Evolutionary conservation across 2,888 invertebrate genomes (phyloP), one percentile per base, ranked within the genome.

Genomic region (Drosophila prostipennis): DNA sequence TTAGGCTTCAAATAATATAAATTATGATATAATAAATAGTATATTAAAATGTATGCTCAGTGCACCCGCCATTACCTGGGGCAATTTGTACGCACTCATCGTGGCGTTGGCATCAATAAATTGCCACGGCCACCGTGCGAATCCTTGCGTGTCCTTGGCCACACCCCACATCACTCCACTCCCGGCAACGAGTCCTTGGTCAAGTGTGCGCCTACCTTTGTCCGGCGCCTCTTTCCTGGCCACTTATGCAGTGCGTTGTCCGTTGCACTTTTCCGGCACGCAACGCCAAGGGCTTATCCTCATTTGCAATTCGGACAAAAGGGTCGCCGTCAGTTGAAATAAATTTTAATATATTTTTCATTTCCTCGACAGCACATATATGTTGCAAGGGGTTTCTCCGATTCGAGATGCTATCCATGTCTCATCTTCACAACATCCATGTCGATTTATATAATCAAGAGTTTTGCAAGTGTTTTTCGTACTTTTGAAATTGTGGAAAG

Each of bases 81-180:
- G 65, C 65, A 69, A 57, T 70, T 69, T 56, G 56, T 51, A 51
- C 49, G 69, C 69, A 56, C 51, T 68, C 69, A 56, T 53, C 57
- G 46, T 34, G 46, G 70, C 36, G 52, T 52, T 70, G 71, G 58
- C 59, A 58, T 69, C 59, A 52, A 58, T 70, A 65, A 65, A 65
- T 65, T 65, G 67, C 52, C 65, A 53, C 52, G 16, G 39, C 11
- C 8, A 52, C 52, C 65, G 45, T 42, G 52, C 36, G 69, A 69
- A 40, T 51, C 29, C 45, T 37, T 37, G 52, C 59, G 52, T 69
- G 70, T 70, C 52, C 69, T 69, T 69, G 52, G 71, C 52, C 49
- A 57, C 39, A 26, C 42, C 49, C 26, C 29, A 40, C 36, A n/a
- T 40, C 54, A 11, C 13, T n/a, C 6, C 37, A 19, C 36, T 26